These are phyloP conservation scores for Cotesia chilonis DNA, from an alignment of 1,140 invertebrate species.

Conservation along the genomic window DNA sequence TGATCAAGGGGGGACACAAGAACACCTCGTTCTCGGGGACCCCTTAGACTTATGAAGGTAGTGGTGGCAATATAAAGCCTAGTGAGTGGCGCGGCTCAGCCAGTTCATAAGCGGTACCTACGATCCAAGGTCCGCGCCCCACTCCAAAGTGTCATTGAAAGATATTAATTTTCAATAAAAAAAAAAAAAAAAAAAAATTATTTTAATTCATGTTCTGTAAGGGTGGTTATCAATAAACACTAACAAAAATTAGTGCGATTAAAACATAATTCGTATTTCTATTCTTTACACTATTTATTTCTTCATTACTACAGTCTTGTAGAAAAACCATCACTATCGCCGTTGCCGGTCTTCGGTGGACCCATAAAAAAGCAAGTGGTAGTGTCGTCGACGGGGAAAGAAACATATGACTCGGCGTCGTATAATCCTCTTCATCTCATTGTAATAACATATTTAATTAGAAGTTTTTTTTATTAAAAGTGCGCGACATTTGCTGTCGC, in stretches of 20 bases:
- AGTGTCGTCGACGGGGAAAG: neutral
- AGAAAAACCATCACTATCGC: neutral
- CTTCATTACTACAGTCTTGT: constrained; percentile 10
- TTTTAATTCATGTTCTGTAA: neutral
- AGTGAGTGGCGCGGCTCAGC: constrained; percentile 56
- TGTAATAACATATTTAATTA: neutral
- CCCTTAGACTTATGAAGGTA: constrained; percentile 42
- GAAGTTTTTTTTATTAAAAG: neutral
- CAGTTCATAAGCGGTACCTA: constrained; percentile 63
- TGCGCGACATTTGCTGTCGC: neutral
- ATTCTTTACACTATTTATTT: neutral
- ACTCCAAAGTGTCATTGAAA: constrained; percentile 32
- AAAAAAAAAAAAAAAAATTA: constrained; percentile 5
- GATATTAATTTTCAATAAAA: constrained; percentile 21
- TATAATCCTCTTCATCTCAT: neutral
- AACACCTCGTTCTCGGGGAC: constrained; percentile 33
- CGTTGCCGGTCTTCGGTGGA: neutral
- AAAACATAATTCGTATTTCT: neutral
- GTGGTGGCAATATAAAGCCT: constrained; percentile 66
- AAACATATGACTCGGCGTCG: neutral
- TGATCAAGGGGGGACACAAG: constrained; percentile 20
- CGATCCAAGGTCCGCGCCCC: constrained; percentile 58
- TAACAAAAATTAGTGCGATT: constrained; percentile 1
- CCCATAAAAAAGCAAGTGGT: constrained; percentile 11
- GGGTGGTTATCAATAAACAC: neutral